These are phyloP conservation scores for Fissipunctia ypsillon DNA, from an alignment of 2,888 invertebrate species.

Conservation along the genomic window DNA sequence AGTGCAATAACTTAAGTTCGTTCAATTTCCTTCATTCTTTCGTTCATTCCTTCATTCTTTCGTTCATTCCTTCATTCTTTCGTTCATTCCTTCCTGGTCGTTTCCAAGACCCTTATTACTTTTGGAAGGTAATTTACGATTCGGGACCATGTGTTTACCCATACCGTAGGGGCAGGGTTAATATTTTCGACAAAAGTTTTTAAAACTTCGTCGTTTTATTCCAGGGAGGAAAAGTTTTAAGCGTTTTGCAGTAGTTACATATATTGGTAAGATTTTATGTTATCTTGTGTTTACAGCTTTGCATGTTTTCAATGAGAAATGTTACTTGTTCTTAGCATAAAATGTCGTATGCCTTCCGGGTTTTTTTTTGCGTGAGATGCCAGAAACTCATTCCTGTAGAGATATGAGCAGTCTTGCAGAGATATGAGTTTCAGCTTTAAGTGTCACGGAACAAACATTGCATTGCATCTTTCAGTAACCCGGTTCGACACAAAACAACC, in stretches of 20 bases:
- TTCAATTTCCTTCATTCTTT: slow-evolving; percentile 49
- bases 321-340: background rate
- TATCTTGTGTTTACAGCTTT: background rate
- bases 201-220: slow-evolving; percentile 3
- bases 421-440: too few species aligned
- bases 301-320: background rate
- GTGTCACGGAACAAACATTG: background rate
- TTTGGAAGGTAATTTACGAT: slow-evolving; percentile 47
- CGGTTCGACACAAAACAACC: background rate
- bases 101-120: slow-evolving; percentile 45
- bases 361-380: too few species aligned
- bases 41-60: slow-evolving; percentile 39
- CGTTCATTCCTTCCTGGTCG: slow-evolving; percentile 21
- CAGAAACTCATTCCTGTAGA: too few species aligned
- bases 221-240: background rate
- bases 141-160: slow-evolving; percentile 47
- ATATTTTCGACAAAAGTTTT: slow-evolving; percentile 16
- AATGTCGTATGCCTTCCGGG: too few species aligned
- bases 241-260: background rate
- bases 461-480: background rate
- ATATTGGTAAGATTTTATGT: background rate
- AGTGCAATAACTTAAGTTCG: slow-evolving; percentile 53
- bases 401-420: too few species aligned
- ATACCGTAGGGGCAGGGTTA: slow-evolving; percentile 10
- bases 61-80: slow-evolving; percentile 46